Evolutionary conservation across 2,888 invertebrate genomes (phyloP), one percentile per base, ranked within the genome.

Genomic region (Limenitis camilla): DNA sequence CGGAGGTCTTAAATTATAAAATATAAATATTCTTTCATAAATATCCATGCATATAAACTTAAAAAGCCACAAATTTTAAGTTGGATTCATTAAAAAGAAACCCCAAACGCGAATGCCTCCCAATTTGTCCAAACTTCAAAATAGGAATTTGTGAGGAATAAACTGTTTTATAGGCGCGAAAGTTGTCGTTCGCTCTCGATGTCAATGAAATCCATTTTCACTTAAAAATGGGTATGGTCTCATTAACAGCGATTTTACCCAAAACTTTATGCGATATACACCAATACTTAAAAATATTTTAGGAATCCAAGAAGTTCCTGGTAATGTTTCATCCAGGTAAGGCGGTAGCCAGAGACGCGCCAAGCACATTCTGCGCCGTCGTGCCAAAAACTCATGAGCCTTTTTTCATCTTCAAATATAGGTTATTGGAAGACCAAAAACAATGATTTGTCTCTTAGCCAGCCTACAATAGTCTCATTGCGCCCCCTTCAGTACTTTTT

Each of bases 161-260:
- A 68, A 73, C 73, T 67, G 68, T 71, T 71, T 72, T 69, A 71
- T 68, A 68, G 72, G 63, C 64, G 64, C 39, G 33, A 68, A 68
- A 74, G 71, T 73, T 72, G 61, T 60, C 63, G 63, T 66, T 64
- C 62, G 58, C 65, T 61, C 56, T 66, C 63, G 64, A 72, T 71
- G 58, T 66, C 62, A 65, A 71, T 68, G 65, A 67, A 74, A 75
- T 72, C 72, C 62, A 74, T 74, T 76, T 75, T 72, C 71, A 69
- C 66, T 68, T 62, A 57, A 55, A 46, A 63, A 57, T 31, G 46
- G 62, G 64, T 49, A 44, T 36, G 66, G 68, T 32, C 11, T 11
- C 38, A 56, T 30, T 64, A 52, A 5, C 8, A 58, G 64, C 64
- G 64, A 39, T 10, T 35, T 52, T 38, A 19, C 9, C 11, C 33